Conservation (phyloP, 2,797 vertebrate genomes). For the Gallinago stenura region DNA sequence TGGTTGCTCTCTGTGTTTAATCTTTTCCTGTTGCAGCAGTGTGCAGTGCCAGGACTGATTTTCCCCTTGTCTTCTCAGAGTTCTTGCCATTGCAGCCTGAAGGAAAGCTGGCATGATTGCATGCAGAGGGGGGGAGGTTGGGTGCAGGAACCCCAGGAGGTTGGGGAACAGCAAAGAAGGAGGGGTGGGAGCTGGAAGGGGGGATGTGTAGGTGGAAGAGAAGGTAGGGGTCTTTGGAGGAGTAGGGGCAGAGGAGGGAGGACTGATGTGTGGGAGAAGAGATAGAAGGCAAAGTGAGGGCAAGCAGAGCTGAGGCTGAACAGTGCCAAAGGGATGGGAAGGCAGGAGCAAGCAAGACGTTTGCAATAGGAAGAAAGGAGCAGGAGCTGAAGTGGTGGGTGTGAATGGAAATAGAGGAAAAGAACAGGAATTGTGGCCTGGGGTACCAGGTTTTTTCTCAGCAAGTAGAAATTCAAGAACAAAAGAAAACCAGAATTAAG, state of each 20-base stretch:
- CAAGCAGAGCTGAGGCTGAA: background rate
- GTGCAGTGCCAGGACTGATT: background rate
- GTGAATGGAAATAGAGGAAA: background rate
- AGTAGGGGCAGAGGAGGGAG: background rate
- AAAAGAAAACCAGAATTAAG: background rate
- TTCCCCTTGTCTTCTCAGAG: background rate
- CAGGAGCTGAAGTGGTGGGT: background rate
- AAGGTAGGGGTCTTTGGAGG: background rate
- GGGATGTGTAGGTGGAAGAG: background rate
- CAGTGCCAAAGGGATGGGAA: background rate
- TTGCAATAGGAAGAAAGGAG: background rate
- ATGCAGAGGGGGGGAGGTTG: rapidly evolving
- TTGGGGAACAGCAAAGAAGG: background rate
- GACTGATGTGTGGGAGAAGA: background rate
- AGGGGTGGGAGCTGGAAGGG: background rate
- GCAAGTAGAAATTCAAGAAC: background rate
- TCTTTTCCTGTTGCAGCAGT: background rate
- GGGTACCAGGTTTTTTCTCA: background rate
- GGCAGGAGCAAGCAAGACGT: background rate
- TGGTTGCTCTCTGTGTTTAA: background rate
- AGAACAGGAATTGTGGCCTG: background rate
- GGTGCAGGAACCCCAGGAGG: background rate
- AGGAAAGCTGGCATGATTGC: background rate
- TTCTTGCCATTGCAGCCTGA: background rate
- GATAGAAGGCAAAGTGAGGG: background rate